Percentiles rank a stretch among this genome's conserved stretches.
Evolutionary conservation across 2,888 invertebrate species (phyloP).

Genomic region (Actias luna): DNA sequence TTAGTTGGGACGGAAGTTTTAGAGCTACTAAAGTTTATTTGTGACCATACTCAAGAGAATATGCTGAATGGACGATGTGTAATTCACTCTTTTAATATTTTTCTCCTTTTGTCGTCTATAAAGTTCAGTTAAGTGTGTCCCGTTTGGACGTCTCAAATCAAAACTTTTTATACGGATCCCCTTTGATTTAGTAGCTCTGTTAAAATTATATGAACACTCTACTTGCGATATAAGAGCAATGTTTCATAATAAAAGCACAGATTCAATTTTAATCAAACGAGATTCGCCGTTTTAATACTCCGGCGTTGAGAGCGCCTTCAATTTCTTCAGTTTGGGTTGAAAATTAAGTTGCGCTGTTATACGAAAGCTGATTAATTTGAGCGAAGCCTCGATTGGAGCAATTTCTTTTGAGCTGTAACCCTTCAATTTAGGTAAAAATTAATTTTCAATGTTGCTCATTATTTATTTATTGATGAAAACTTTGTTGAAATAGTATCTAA

Average conservation of each 20-base stretch:
- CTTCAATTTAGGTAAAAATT: constrained; percentile 25
- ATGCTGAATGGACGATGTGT: constrained; percentile 38
- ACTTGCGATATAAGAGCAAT: constrained; percentile 9
- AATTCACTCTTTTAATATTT: constrained; percentile 28
- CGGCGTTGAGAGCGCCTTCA: constrained; percentile 22
- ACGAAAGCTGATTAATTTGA: constrained; percentile 39
- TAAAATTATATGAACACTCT: constrained; percentile 11
- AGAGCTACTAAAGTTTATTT: constrained; percentile 75
- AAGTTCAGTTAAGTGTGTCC: neutral
- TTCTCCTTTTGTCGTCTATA: constrained; percentile 8
- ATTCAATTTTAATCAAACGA: constrained; percentile 20
- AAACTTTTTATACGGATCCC: constrained; percentile 1
- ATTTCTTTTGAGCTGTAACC: constrained; percentile 35
- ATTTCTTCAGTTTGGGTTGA: constrained; percentile 28
- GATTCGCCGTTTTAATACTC: constrained; percentile 18
- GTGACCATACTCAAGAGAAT: constrained; percentile 51
- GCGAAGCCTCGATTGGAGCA: constrained; percentile 30
- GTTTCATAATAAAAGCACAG: constrained; percentile 15
- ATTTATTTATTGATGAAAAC: constrained; percentile 15
- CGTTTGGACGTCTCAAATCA: neutral
- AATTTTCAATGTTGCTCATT: constrained; percentile 9
- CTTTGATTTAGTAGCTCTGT: neutral
- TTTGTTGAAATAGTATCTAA: neutral
- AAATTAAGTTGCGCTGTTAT: constrained; percentile 29
- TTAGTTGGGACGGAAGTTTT: constrained; percentile 72